These are phyloP conservation scores for Zosterops hypoxanthus DNA, from an alignment of 2,113 vertebrate species.

Conservation along the genomic window DNA sequence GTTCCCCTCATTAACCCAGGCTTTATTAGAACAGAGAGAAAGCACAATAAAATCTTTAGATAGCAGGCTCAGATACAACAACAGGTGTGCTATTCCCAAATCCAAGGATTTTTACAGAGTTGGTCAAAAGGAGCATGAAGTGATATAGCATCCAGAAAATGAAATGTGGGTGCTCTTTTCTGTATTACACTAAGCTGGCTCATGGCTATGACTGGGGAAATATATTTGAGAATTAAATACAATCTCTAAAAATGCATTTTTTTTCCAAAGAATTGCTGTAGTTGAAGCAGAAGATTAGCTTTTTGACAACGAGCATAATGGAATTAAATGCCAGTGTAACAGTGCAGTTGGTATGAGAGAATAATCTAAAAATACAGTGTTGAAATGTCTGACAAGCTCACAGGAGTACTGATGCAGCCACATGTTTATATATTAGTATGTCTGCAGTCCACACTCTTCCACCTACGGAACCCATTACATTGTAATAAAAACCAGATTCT, in stretches of 20 bases:
- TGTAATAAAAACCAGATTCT: background rate
- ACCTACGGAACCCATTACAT: background rate
- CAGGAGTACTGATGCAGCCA: background rate
- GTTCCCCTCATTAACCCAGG: background rate
- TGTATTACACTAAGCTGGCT: background rate
- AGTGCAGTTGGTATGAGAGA: background rate
- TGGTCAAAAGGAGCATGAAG: background rate
- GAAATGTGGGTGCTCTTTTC: background rate
- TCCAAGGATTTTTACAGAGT: background rate
- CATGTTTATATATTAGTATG: background rate
- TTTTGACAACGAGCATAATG: background rate
- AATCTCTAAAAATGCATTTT: background rate
- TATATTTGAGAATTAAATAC: background rate
- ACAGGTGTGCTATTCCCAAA: background rate
- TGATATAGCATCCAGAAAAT: background rate
- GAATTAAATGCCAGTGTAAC: background rate
- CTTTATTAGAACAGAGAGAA: background rate
- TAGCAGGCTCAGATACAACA: background rate
- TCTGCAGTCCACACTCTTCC: background rate
- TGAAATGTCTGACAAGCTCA: slow-evolving; percentile 28
- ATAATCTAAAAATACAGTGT: slow-evolving; percentile 43
- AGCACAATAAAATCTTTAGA: background rate
- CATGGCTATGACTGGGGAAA: background rate
- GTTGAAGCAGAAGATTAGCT: background rate
- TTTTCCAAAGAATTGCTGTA: background rate